Evolutionary conservation across 2,113 vertebrate species (phyloP), one percentile per base, ranked within the genome.

Genomic region (Gulo gulo): DNA sequence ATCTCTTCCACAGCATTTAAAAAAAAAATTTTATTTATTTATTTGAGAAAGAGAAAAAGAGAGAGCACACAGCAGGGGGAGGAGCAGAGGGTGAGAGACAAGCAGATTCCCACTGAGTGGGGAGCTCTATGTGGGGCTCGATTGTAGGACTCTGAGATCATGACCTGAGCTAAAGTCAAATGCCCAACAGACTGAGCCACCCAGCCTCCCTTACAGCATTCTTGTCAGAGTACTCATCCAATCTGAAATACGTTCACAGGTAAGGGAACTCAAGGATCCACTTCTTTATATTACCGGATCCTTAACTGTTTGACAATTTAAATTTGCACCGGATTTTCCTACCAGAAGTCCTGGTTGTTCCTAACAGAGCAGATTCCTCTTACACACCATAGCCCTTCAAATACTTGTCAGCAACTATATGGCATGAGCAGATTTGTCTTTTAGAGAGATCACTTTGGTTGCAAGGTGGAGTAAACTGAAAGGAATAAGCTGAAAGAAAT

Each of bases 251-350:
- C 55, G 86, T 92, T 92, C 78, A 85, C 4, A 8, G 23, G 39
- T 14, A 73, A 79, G 59, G 94, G 80, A 94, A 96, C 11, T 26
- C 61, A 57, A 91, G 63, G 91, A 73, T 85, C 55, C 2, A 80
- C 71, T 82, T 92, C 21, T 26, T 96, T 81, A 57, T 6, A 45
- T 55, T 81, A 80, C 8, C 39, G 61, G 52, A 81, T 20, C 76
- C 2, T 18, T 88, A n/a, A 81, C 18, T 88, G 34, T 86, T 82
- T 42, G 89, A 87, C 36, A 50, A 34, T 91, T 93, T 83, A 92
- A 83, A 94, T 97, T 97, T 93, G 31, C 4, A 26, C 39, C 42
- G 47, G n/a, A 39, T 83, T 93, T 91, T 94, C 65, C 59, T 90
- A 87, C 84, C 29, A 29, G 20, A 34, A 79, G 11, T 42, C 31